A percentile compares a stretch with the other conserved stretches of the same genome.
Evolutionary conservation across 1,140 invertebrate genomes (phyloP).

Genomic region (Sycobia sp.): DNA sequence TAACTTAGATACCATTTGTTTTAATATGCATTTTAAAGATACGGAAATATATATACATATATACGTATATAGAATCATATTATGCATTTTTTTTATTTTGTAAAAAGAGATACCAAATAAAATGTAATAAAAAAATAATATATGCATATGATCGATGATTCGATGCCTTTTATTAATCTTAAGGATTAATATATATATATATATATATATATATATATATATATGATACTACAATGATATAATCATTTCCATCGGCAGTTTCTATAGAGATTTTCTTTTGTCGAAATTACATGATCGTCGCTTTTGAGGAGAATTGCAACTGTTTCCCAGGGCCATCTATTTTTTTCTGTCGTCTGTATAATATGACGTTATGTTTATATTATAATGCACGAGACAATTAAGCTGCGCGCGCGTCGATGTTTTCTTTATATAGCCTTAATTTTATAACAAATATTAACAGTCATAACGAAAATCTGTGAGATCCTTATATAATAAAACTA

Average conservation of each 20-base stretch:
- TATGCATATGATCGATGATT: too few relatives aligned
- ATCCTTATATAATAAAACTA: conserved; percentile 9
- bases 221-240: background rate
- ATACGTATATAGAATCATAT: too few relatives aligned
- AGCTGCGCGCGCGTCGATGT: background rate
- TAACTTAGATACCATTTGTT: too few relatives aligned
- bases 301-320: conserved; percentile 52
- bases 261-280: conserved; percentile 24
- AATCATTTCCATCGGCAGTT: background rate
- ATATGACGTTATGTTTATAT: conserved; percentile 17
- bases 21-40: too few relatives aligned
- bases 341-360: too few relatives aligned
- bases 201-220: conserved; percentile 3
- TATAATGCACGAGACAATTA: conserved; percentile 10
- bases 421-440: conserved; percentile 23
- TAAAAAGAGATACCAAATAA: too few relatives aligned
- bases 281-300: conserved; percentile 29
- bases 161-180: too few relatives aligned
- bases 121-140: too few relatives aligned
- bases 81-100: too few relatives aligned
- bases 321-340: conserved; percentile 48
- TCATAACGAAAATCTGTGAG: conserved; percentile 40
- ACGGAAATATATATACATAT: too few relatives aligned
- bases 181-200: conserved; percentile 5
- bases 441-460: conserved; percentile 46